phyloP scores from a whole-genome alignment of 2,888 invertebrate species.

The Napeogenes sylphis region DNA sequence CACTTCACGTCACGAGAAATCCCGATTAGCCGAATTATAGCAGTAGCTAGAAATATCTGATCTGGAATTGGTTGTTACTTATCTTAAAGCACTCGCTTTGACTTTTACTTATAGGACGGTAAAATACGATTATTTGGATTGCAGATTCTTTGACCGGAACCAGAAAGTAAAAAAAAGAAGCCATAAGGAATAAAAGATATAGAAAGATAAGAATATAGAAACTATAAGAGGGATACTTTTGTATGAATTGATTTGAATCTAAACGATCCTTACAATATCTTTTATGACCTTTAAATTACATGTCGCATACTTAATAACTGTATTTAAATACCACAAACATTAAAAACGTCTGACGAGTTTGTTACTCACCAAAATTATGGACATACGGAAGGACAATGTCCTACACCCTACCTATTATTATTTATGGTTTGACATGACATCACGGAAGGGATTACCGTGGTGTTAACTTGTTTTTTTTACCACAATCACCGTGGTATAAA shows the following conservation, averaged over 20 bases:
- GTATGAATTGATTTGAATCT: background rate
- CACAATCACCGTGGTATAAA: background rate
- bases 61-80: conserved; percentile 49
- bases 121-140: conserved; percentile 13
- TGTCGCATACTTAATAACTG: background rate
- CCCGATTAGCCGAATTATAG: conserved; percentile 38
- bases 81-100: conserved; percentile 38
- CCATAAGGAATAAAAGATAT: background rate
- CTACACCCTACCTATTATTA: conserved; percentile 56
- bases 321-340: background rate
- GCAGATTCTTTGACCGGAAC: conserved; percentile 20
- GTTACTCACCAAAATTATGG: conserved; percentile 12
- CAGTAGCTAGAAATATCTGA: conserved; percentile 35
- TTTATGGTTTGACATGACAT: conserved; percentile 42
- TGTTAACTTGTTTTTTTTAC: background rate
- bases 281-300: conserved; percentile 3
- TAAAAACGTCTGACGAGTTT: background rate
- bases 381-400: conserved; percentile 61
- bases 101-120: background rate
- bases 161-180: background rate
- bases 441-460: conserved; percentile 39
- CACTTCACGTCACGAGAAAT: conserved; percentile 1
- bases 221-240: too few relatives aligned
- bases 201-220: too few relatives aligned
- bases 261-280: background rate